Evolutionary conservation across 2,797 vertebrate genomes (phyloP).

Genomic region (Antrozous pallidus): DNA sequence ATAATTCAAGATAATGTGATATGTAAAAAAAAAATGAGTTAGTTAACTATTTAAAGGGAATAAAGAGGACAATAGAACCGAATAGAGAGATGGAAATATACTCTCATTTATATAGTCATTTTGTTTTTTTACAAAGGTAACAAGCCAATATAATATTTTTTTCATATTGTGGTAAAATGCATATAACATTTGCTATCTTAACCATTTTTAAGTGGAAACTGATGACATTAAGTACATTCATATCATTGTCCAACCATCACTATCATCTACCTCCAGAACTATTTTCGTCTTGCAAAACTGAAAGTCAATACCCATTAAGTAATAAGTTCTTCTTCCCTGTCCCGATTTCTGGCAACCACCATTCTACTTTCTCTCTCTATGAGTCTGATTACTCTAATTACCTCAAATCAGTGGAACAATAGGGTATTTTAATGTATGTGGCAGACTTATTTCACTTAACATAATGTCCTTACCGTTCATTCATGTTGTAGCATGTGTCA

Average conservation of each 20-base stretch:
- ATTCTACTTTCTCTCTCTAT: not conserved
- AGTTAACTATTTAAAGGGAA: not conserved
- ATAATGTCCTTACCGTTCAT: not conserved
- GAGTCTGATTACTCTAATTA: not conserved
- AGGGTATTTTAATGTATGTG: not conserved
- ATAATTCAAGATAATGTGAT: not conserved
- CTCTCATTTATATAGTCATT: not conserved
- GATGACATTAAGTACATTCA: not conserved
- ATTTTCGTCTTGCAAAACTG: not conserved
- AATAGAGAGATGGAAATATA: not conserved
- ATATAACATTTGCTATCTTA: not conserved
- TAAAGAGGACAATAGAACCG: not conserved
- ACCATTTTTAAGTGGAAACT: not conserved
- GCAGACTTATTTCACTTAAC: not conserved
- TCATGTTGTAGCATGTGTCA: not conserved
- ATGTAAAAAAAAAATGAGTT: not conserved
- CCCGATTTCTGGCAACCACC: not conserved
- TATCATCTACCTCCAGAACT: not conserved
- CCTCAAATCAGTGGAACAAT: not conserved
- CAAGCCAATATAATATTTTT: not conserved
- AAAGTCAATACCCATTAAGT: not conserved
- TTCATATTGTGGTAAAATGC: not conserved
- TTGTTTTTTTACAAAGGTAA: not conserved
- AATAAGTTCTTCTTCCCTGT: not conserved
- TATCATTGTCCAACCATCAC: not conserved